Base-by-base conservation (phyloP, 2,797 vertebrate genomes). In the Sylvilagus floridanus region DNA sequence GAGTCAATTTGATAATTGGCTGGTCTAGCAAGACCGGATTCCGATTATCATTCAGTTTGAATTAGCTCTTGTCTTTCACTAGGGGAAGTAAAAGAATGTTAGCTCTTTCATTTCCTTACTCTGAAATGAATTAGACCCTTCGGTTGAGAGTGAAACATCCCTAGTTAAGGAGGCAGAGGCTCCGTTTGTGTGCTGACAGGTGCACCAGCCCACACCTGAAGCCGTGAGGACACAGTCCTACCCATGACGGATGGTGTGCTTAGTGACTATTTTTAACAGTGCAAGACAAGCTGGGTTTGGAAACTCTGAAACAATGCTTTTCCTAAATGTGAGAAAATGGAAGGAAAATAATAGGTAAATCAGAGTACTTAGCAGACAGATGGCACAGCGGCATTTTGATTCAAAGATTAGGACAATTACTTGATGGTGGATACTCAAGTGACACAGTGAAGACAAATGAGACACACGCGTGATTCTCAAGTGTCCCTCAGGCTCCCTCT, bases 221-320 rank as follows among this genome's bases (percentile, higher is more conserved):
- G 6, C 50, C 75, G 54, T 77, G 1, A 69, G 65, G 4, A 92
- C 82, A 3, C 0, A 37, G 47, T 42, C 9, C 76, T 54, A 32
- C 57, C 69, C 16, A 14, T 52, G 81, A 75, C 0, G 32, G 50
- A 3, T 9, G 35, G 17, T 76, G 68, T 7, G 7, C 14, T 62
- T 82, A 32, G 32, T 77, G 57, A 63, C 35, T 86, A 50, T 68
- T 95, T 32, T 89, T 93, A 73, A 86, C 68, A 35, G 66, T 89
- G 50, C 52, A 37, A 2, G 37, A 63, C 35, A 91, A 79, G 47
- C 26, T 47, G 13, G 17, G 62, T 69, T 63, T 83, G 42, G 63
- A 84, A 84, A 78, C 24, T 19, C 32, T 32, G 73, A 77, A 52
- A 60, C 47, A 76, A 52, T 50, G 4, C 42, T 28, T 87, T n/a